Percentiles rank a stretch among this genome's conserved stretches.
Conservation (phyloP, 2,797 vertebrate genomes). For the Holocentrus rufus region DNA sequence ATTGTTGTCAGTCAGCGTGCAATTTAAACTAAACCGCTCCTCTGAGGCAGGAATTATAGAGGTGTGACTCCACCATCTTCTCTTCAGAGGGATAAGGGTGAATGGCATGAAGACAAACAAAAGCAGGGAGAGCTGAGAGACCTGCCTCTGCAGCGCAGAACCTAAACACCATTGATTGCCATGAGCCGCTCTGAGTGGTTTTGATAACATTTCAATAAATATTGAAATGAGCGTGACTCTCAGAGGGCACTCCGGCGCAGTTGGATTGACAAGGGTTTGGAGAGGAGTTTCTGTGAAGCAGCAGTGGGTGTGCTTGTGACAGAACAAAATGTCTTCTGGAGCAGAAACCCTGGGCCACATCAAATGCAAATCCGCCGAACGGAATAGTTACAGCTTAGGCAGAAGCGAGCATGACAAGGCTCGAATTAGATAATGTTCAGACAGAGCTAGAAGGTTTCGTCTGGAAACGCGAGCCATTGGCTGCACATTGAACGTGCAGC, state of each 20-base stretch:
- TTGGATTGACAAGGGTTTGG: conserved; percentile 59
- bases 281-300: conserved; percentile 47
- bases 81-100: conserved; percentile 52
- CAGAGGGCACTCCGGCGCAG: conserved; percentile 52
- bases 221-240: conserved; percentile 77
- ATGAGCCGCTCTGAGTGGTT: conserved; percentile 72
- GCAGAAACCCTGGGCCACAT: conserved; percentile 18
- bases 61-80: conserved; percentile 61
- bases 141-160: conserved; percentile 45
- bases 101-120: conserved; percentile 71
- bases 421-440: conserved; percentile 21
- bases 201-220: conserved; percentile 83
- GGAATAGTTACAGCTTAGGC: conserved; percentile 5
- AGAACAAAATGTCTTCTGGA: conserved; percentile 39
- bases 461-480: conserved; percentile 4
- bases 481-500: conserved; percentile 29
- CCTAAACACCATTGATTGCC: conserved; percentile 76
- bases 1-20: conserved; percentile 56
- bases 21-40: conserved; percentile 49
- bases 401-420: conserved; percentile 9
- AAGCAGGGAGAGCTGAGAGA: conserved; percentile 42
- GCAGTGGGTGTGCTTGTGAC: conserved; percentile 18
- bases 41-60: conserved; percentile 59
- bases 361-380: conserved; percentile 33
- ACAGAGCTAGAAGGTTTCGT: conserved; percentile 10